These are phyloP conservation scores for Speoplatyrhinus poulsoni DNA, from an alignment of 2,113 vertebrate genomes.

Conservation along the genomic window DNA sequence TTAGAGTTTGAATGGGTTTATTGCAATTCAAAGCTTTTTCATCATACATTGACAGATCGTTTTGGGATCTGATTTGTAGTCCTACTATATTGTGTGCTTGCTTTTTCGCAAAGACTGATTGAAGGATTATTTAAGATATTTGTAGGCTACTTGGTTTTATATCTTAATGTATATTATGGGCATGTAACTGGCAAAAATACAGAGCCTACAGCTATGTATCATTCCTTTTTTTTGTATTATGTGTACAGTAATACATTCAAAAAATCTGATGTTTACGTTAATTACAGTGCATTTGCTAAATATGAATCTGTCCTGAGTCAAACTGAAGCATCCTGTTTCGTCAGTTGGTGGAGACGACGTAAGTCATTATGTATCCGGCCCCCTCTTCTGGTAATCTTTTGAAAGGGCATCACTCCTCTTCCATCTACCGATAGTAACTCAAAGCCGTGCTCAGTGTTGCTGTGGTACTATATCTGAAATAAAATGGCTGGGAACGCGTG, in stretches of 20 bases:
- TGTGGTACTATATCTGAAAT: not conserved
- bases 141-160: constrained; percentile 60
- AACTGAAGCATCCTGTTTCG: no score
- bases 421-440: not conserved
- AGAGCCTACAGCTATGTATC: constrained; percentile 18
- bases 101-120: constrained; percentile 40
- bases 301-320: no score
- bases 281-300: no score
- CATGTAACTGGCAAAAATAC: constrained; percentile 27
- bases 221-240: not conserved
- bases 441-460: not conserved
- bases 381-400: not conserved
- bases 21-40: constrained; percentile 46
- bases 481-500: constrained; percentile 75
- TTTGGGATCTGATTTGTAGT: constrained; percentile 41
- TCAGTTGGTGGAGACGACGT: no score
- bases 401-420: not conserved
- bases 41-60: constrained; percentile 52
- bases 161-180: constrained; percentile 50
- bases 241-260: no score
- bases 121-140: constrained; percentile 55
- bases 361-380: not conserved
- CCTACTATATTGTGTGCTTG: constrained; percentile 46
- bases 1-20: constrained; percentile 43
- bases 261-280: no score